Evolutionary conservation across 2,113 vertebrate species (phyloP).

Genomic region (Corynorhinus townsendii): DNA sequence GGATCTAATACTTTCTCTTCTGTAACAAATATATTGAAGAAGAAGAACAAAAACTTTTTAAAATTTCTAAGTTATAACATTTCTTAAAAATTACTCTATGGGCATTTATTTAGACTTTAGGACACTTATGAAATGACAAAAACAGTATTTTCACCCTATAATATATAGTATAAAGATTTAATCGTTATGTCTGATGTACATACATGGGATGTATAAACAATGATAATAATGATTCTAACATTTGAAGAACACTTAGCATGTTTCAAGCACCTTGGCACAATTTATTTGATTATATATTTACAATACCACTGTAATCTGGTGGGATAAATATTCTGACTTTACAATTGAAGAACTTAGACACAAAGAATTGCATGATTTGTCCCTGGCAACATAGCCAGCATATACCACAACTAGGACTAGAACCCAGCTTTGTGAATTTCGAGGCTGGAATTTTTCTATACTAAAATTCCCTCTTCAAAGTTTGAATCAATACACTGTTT

Average conservation of each 20-base stretch:
- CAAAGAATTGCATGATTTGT: not conserved
- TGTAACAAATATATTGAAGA: not conserved
- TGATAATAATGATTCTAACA: not conserved
- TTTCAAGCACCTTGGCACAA: not conserved
- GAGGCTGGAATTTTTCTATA: not conserved
- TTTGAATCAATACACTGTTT: not conserved
- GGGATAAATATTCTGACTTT: not conserved
- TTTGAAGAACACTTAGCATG: not conserved
- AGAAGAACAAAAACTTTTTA: not conserved
- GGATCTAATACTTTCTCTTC: not conserved
- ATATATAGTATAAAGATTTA: not conserved
- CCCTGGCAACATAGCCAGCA: accelerated
- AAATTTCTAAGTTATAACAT: not conserved
- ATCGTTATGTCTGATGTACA: not conserved
- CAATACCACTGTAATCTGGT: not conserved
- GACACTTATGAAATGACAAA: not conserved
- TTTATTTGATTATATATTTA: not conserved
- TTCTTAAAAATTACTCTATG: not conserved
- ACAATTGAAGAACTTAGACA: not conserved
- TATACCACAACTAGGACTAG: not conserved
- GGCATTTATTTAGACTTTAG: not conserved
- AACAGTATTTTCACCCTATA: not conserved
- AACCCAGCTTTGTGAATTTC: not conserved
- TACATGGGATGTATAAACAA: not conserved
- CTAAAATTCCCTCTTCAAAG: not conserved